These are phyloP conservation scores for Drosophila conformis DNA, from an alignment of 2,888 invertebrate species.

Conservation along the genomic window DNA sequence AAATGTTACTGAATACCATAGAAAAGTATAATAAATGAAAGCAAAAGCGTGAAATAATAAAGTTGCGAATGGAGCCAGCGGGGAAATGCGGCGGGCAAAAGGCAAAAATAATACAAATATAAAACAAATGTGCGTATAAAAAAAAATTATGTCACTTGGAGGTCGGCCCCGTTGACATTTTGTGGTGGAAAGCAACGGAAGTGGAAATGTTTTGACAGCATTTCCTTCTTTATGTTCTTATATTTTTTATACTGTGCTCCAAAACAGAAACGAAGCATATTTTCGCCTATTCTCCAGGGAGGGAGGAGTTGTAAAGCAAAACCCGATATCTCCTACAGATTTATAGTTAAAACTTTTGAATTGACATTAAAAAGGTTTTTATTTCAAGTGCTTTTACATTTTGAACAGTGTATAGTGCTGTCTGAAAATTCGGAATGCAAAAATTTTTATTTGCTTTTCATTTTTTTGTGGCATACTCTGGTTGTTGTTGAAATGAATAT, in stretches of 20 bases:
- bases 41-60: conserved; percentile 62
- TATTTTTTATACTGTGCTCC: conserved; percentile 12
- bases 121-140: conserved; percentile 48
- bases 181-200: conserved; percentile 56
- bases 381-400: background rate
- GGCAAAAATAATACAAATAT: conserved; percentile 39
- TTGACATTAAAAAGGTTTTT: background rate
- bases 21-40: conserved; percentile 36
- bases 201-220: conserved; percentile 72
- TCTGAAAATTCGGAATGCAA: background rate
- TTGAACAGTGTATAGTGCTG: background rate
- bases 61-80: background rate
- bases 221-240: conserved; percentile 28
- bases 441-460: background rate
- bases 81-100: conserved; percentile 15
- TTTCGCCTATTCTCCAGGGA: background rate
- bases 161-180: conserved; percentile 51
- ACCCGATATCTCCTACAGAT: background rate
- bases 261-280: background rate
- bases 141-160: conserved; percentile 62
- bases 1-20: conserved; percentile 35
- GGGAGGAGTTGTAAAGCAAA: background rate
- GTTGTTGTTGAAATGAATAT: conserved; percentile 60
- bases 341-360: background rate
- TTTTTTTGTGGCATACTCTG: conserved; percentile 22